Evolutionary conservation across 2,113 vertebrate species (phyloP).

Genomic region (Macrotis lagotis): DNA sequence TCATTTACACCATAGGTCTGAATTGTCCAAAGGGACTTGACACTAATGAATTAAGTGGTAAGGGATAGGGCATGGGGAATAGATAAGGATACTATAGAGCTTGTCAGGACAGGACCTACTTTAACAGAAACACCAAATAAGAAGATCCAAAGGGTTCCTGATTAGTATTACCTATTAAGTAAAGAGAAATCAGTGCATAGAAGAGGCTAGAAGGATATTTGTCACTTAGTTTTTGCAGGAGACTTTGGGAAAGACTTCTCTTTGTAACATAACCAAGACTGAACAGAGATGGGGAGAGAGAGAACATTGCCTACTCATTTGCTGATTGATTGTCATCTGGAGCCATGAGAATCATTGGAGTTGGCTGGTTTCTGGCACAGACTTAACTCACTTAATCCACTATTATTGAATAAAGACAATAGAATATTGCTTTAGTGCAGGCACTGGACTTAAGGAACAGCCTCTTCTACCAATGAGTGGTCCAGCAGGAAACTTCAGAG

Average conservation of each 20-base stretch:
- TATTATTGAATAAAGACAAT: conserved; percentile 38
- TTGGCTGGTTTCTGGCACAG: conserved; percentile 29
- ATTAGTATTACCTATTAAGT: background rate
- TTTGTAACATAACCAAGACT: conserved; percentile 24
- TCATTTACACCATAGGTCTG: background rate
- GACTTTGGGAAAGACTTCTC: background rate
- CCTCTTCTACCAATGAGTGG: background rate
- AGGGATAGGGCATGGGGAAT: background rate
- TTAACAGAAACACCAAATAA: background rate
- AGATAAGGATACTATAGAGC: background rate
- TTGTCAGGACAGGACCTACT: background rate
- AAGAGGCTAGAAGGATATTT: rapidly evolving
- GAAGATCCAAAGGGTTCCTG: background rate
- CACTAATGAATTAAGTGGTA: background rate
- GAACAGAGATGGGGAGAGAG: background rate
- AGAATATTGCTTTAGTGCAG: conserved; percentile 25
- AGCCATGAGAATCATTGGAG: conserved; percentile 41
- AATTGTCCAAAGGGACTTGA: background rate
- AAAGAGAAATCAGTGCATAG: rapidly evolving
- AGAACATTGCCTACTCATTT: background rate
- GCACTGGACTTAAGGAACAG: background rate
- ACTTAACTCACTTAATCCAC: conserved; percentile 48
- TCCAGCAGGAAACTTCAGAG: background rate
- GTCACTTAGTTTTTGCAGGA: rapidly evolving
- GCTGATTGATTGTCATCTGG: background rate